Base-by-base conservation (phyloP, 2,888 invertebrate genomes). In the Nesidiocoris tenuis region DNA sequence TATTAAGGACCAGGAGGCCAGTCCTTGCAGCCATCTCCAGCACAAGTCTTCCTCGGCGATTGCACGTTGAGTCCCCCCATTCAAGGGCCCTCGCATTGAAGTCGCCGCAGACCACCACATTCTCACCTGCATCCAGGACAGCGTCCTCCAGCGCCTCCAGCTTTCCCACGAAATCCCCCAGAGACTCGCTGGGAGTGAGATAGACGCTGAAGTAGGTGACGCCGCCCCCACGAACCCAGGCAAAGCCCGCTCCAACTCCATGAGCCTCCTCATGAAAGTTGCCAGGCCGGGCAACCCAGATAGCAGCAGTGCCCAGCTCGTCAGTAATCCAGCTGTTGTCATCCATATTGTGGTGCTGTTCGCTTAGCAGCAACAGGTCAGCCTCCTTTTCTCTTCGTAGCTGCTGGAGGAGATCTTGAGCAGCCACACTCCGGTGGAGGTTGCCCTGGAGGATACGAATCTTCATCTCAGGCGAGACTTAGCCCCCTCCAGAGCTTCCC, bases 11-110 rank as follows among this genome's bases (percentile, higher is more conserved):
- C 2, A 72, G 39, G 18, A 80, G 75, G 12, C 76, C 77, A 17
- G 77, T 57, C 74, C 79, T 78, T 56, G 80, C 77, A 9, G 79
- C 78, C 78, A 80, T 79, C 64, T 81, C 81, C 67, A 80, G 23
- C 12, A 79, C 55, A 79, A 79, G 16, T 74, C 76, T 16, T 16
- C 71, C 21, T 77, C 75, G n/a, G n/a, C n/a, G n/a, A n/a, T n/a
- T n/a, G n/a, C n/a, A n/a, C n/a, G n/a, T n/a, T n/a, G n/a, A n/a
- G n/a, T n/a, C n/a, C n/a, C n/a, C n/a, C n/a, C n/a, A n/a, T n/a
- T n/a, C n/a, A n/a, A n/a, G n/a, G n/a, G n/a, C n/a, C n/a, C n/a
- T n/a, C n/a, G n/a, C n/a, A n/a, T n/a, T n/a, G n/a, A n/a, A n/a
- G 57, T 79, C 79, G 16, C 76, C 76, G 18, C 16, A 63, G 18